Evolutionary conservation across 1,140 invertebrate species (phyloP), one percentile per base, ranked within the genome.

Genomic region (Meloidogyne chitwoodi): DNA sequence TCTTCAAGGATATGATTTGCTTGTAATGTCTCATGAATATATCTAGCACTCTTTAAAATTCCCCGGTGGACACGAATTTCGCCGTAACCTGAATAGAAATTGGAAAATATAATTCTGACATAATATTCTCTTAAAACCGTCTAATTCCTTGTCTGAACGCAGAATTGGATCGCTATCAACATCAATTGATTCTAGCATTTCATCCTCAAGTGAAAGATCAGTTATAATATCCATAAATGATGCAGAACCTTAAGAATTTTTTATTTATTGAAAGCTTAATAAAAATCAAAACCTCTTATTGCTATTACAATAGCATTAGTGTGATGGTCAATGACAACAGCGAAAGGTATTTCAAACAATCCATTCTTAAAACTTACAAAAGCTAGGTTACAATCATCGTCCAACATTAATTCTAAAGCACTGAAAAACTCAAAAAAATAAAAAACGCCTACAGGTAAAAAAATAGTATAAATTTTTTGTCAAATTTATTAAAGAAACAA

Each of bases 321-420:
- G 79, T 92, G 91, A 85, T 94, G 93, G 87, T 96, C 93, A 0
- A 91, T 90, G 75, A 93, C 91, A 44, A 95, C 92, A 85, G 91
- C 93, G 87, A 95, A 96, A 64, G 94, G 94, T 81, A 93, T 89
- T 89, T 93, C 91, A 88, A 92, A 94, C 56, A 94, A 91, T 75
- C 92, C 90, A 88, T 95, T 95, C 80, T 92, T 91, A 87, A 94
- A 95, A 5, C 92, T 93, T 10, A 93, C 92, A 85, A 92, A 93
- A 19, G 94, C 88, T 79, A 95, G 92, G 87, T 94, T 93, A 77
- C 93, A 91, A 27, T 92, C 91, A 0, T 91, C 86, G 16, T 93
- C 70, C 27, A 66, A 34, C 22, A 38, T 41, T 26, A 73, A 64
- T 64, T 34, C 34, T 34, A 73, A 27, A 14, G 71, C 71, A 73